Conservation (phyloP, 1,140 invertebrate genomes). For the Brachionus plicatilis region DNA sequence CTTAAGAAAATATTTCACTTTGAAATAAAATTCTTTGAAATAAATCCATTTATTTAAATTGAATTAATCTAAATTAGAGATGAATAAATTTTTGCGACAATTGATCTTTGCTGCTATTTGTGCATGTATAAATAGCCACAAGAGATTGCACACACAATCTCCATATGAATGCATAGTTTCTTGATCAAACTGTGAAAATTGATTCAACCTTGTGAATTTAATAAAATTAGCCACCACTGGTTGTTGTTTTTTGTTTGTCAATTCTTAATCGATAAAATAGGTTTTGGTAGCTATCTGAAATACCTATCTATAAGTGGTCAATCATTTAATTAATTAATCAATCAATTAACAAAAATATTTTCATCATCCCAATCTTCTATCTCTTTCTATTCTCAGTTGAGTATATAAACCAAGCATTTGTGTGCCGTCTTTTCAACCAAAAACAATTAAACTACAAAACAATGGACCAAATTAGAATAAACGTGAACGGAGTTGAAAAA, state of each 20-base stretch:
- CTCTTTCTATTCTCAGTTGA: not conserved
- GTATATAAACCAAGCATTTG: not conserved
- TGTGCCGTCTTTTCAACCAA: not conserved
- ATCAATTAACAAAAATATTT: not conserved
- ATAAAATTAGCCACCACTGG: not conserved
- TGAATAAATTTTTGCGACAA: not conserved
- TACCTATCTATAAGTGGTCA: not conserved
- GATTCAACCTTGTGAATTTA: not conserved
- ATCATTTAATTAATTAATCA: not conserved
- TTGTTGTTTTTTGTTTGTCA: not conserved
- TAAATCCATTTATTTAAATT: not conserved
- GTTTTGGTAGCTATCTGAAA: not conserved
- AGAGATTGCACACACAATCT: not conserved
- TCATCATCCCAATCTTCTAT: not conserved
- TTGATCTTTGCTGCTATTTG: not conserved
- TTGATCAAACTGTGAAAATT: not conserved
- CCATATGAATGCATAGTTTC: not conserved
- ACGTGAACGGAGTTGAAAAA: constrained; percentile 25
- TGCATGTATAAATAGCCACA: not conserved
- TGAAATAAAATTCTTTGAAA: not conserved
- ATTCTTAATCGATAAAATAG: not conserved
- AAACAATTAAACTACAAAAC: not conserved
- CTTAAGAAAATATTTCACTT: not conserved
- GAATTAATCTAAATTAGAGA: not conserved
- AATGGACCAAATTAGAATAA: constrained; percentile 13